Percentiles rank a stretch among this genome's conserved stretches.
Evolutionary conservation across 2,888 invertebrate species (phyloP).

Genomic region (Metellina segmentata): DNA sequence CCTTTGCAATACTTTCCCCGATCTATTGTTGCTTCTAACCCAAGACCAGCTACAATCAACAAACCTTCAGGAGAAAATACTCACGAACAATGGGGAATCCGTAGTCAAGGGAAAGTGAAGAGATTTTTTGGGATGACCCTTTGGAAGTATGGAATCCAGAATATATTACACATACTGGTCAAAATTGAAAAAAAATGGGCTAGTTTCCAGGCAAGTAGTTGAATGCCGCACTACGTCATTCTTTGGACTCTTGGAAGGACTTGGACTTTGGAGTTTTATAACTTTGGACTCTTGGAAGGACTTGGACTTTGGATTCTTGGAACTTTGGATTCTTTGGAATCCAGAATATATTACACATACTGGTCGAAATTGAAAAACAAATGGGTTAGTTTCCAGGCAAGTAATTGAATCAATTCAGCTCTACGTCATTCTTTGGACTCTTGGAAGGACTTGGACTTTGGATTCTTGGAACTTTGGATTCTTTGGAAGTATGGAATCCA

Average conservation of each 20-base stretch:
- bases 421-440: no score
- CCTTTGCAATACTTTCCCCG: not conserved
- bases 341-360: not conserved
- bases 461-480: no score
- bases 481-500: no score
- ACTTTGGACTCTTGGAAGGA: no score
- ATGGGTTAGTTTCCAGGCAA: not conserved
- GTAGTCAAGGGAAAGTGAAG: not conserved
- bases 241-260: no score
- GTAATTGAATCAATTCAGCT: not conserved
- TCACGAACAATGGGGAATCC: no score
- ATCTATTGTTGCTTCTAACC: conserved; percentile 5
- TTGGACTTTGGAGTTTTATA: no score
- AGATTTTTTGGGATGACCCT: not conserved
- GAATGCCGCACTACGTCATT: no score
- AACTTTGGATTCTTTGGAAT: no score
- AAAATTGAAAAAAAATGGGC: not conserved
- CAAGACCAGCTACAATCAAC: not conserved
- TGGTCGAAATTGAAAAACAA: not conserved
- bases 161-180: not conserved
- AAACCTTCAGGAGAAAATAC: not conserved
- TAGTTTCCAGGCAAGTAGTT: not conserved
- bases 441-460: no score
- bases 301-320: no score
- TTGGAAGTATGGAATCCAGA: not conserved